phyloP scores from a whole-genome alignment of 2,888 invertebrate genomes.

The Boloria euphrosyne region DNA sequence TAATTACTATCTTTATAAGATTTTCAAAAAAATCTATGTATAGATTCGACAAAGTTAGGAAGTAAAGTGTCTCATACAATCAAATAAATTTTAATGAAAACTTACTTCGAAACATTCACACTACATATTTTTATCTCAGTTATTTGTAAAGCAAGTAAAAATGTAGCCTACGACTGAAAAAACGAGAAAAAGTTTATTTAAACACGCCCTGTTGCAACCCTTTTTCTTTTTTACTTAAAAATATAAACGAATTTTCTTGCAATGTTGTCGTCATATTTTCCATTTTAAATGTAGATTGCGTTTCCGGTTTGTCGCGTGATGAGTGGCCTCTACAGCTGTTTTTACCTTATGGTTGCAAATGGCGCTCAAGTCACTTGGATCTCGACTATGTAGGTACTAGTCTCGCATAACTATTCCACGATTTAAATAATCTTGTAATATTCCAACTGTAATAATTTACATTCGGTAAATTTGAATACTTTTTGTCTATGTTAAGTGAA shows the following conservation, averaged over 20 bases:
- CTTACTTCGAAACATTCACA: too few species aligned
- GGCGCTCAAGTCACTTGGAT: slow-evolving; percentile 13
- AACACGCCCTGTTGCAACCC: slow-evolving; percentile 9
- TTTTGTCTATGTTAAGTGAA: too few species aligned
- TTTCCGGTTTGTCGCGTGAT: slow-evolving; percentile 21
- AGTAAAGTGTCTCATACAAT: too few species aligned
- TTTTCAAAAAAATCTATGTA: too few species aligned
- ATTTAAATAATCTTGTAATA: not conserved
- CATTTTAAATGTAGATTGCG: slow-evolving; percentile 18
- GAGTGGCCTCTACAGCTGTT: slow-evolving; percentile 16
- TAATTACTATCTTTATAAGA: too few species aligned
- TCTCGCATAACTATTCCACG: not conserved
- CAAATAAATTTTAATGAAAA: too few species aligned
- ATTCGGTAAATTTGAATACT: not conserved
- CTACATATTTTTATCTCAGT: too few species aligned
- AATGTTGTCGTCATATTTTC: slow-evolving; percentile 12
- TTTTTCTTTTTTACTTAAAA: slow-evolving; percentile 14
- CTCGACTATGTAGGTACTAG: not conserved
- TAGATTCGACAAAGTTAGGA: too few species aligned
- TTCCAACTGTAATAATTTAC: not conserved
- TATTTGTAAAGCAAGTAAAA: not conserved
- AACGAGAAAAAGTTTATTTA: slow-evolving; percentile 7
- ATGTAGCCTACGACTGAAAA: not conserved
- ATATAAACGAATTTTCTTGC: slow-evolving; percentile 12
- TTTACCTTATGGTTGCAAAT: slow-evolving; percentile 18